These are phyloP conservation scores for Uromys caudimaculatus DNA, from an alignment of 2,797 vertebrate genomes.

Conservation along the genomic window DNA sequence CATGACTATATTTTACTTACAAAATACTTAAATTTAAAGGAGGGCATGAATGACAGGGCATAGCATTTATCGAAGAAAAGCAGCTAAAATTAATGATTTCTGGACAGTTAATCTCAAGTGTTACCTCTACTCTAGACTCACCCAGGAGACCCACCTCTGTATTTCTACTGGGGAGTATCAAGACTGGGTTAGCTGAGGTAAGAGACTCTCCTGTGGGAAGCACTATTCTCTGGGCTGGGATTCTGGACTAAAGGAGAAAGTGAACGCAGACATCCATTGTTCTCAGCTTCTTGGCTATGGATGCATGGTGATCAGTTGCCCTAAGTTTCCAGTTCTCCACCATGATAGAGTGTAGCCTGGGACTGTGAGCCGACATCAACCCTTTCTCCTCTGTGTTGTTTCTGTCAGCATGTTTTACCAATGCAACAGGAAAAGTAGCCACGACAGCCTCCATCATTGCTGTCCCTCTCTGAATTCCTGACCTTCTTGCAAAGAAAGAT, in stretches of 20 bases:
- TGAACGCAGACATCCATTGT: background rate
- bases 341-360: background rate
- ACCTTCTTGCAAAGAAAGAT: background rate
- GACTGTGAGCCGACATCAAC: background rate
- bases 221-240: background rate
- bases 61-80: slow-evolving; percentile 28
- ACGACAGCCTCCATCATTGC: background rate
- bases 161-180: background rate
- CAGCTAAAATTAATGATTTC: background rate
- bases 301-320: background rate
- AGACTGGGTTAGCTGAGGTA: too few species aligned
- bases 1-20: background rate
- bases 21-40: slow-evolving; percentile 39
- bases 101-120: background rate
- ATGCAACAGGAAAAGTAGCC: background rate
- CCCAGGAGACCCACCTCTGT: background rate
- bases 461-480: background rate
- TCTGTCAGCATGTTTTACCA: background rate
- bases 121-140: background rate
- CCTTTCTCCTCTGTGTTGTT: background rate
- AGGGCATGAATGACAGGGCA: background rate
- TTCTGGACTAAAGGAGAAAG: background rate
- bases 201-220: too few species aligned
- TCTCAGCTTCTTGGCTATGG: background rate
- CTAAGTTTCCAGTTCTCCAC: background rate